A percentile compares a stretch with the other conserved stretches of the same genome.
phyloP scores from a whole-genome alignment of 2,797 vertebrate genomes.

The Florisuga fusca region DNA sequence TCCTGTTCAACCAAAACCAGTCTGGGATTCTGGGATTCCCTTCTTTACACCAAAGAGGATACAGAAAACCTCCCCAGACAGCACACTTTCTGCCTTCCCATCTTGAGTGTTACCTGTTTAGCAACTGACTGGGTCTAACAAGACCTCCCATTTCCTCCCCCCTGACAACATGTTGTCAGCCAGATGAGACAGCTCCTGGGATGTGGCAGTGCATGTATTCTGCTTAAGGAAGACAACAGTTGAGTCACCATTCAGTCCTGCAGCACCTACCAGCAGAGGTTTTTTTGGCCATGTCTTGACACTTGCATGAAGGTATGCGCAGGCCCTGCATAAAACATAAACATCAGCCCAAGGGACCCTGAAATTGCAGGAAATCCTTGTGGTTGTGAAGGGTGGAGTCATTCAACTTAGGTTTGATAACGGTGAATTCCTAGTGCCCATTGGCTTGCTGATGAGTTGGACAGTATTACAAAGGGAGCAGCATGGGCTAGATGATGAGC shows the following conservation, averaged over 20 bases:
- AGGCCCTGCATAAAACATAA: background rate
- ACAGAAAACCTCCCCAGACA: background rate
- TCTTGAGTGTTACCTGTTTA: background rate
- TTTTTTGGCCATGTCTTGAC: background rate
- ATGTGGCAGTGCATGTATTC: background rate
- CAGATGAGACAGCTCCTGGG: background rate
- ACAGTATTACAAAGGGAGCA: background rate
- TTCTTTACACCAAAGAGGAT: background rate
- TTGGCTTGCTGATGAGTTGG: rapidly evolving
- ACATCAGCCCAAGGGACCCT: background rate
- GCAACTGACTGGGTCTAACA: background rate
- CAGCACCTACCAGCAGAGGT: background rate
- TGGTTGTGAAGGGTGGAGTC: background rate
- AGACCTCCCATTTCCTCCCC: background rate
- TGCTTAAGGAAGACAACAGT: rapidly evolving
- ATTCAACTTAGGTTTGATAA: background rate
- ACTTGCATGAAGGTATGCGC: background rate
- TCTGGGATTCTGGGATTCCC: background rate
- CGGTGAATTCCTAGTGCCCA: background rate
- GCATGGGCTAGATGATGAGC: background rate
- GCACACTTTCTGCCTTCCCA: background rate
- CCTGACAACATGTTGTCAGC: background rate
- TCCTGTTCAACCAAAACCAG: too few relatives aligned
- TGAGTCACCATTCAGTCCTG: background rate
- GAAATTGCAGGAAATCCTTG: background rate